These are phyloP conservation scores for Neosilurus mollespiculum DNA, from an alignment of 2,797 vertebrate species.

Conservation along the genomic window DNA sequence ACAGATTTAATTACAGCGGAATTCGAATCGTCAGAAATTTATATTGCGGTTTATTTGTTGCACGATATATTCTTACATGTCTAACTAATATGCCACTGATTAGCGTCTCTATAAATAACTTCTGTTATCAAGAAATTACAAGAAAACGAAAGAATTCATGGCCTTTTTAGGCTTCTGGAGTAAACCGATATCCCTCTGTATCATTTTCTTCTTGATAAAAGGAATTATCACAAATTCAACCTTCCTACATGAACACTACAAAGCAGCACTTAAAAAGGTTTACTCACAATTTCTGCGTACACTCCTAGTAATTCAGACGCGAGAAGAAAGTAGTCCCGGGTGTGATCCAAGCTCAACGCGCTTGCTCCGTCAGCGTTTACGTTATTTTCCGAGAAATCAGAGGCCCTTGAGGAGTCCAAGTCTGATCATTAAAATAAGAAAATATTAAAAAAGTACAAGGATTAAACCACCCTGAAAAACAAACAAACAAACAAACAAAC, in stretches of 20 bases:
- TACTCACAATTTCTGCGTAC: constrained; percentile 76
- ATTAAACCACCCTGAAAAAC: background rate
- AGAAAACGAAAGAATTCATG: background rate
- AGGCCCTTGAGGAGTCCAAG: constrained; percentile 57
- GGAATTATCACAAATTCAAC: background rate
- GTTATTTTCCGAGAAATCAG: constrained; percentile 62
- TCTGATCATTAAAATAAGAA: constrained; percentile 56
- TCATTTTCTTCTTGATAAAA: background rate
- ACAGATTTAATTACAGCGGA: too few relatives aligned
- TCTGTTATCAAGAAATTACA: background rate
- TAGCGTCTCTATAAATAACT: background rate
- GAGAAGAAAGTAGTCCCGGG: constrained; percentile 55
- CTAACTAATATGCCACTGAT: background rate
- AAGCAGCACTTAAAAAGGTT: background rate
- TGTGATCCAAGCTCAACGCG: constrained; percentile 56
- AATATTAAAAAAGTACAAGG: background rate
- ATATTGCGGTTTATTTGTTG: too few relatives aligned
- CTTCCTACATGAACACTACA: background rate
- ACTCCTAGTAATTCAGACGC: constrained; percentile 62
- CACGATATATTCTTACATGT: too few relatives aligned
- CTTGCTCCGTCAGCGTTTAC: constrained; percentile 57
- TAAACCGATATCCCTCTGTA: background rate
- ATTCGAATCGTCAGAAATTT: too few relatives aligned
- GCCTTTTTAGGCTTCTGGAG: background rate
- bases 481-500: background rate